These are phyloP conservation scores for Lepus oiostolus DNA, from an alignment of 2,797 vertebrate genomes.

Conservation along the genomic window DNA sequence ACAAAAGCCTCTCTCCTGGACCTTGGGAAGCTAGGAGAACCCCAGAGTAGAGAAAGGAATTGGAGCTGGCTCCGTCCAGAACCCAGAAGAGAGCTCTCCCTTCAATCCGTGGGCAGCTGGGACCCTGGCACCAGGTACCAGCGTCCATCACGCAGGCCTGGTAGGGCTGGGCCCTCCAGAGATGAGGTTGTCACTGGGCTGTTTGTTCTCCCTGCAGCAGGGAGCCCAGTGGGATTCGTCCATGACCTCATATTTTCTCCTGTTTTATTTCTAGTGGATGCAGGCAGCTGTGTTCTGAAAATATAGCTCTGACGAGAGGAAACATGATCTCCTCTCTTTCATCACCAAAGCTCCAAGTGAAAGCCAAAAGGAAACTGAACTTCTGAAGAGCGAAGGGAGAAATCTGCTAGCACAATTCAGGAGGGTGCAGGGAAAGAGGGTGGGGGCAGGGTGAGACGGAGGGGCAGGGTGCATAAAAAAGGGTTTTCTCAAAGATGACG, in stretches of 20 bases:
- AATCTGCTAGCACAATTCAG: neutral
- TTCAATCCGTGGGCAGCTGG: neutral
- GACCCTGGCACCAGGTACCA: neutral
- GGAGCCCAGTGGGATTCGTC: neutral
- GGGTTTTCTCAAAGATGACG: neutral
- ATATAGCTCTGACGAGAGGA: conserved; percentile 48
- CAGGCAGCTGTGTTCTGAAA: conserved; percentile 60
- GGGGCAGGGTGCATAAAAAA: neutral
- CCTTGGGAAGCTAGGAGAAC: neutral
- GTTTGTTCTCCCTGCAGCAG: neutral
- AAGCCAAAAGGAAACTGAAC: conserved; percentile 57
- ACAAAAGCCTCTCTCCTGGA: neutral
- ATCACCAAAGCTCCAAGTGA: conserved; percentile 21
- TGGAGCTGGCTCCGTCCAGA: neutral
- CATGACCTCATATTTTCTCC: neutral
- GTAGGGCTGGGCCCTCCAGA: neutral
- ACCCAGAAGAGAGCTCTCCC: neutral
- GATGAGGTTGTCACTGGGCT: neutral
- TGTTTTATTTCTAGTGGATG: conserved; percentile 50
- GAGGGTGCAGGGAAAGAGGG: neutral
- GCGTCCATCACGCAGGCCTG: neutral
- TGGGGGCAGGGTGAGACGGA: neutral
- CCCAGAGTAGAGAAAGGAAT: neutral
- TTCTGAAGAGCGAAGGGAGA: conserved; percentile 15
- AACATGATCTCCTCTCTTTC: conserved; percentile 55